Base-by-base conservation (phyloP, 2,113 vertebrate species). In the Lethenteron reissneri region DNA sequence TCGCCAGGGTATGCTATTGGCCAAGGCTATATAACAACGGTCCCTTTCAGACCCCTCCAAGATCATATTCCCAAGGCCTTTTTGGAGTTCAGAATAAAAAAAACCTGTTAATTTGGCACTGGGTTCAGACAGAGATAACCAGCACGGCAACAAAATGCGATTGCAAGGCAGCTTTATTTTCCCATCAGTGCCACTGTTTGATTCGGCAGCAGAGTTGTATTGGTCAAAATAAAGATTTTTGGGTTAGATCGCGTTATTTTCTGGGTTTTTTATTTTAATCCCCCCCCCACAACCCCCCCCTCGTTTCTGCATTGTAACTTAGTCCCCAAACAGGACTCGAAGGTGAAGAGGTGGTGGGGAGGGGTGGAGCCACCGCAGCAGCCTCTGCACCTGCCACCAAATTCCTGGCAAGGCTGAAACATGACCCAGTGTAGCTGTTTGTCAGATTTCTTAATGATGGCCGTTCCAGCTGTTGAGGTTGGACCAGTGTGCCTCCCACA, bases 361-460 rank as follows among this genome's bases (percentile, higher is more conserved):
- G 41, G 41, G 41, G 41, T 41, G 41, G 41, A 5, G 41, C 41
- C 41, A 41, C 41, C n/a, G 64, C 64, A 17, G n/a, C 64, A 68
- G 8, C 64, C 64, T 17, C 64, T 68, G 64, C 64, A 68, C 64
- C 64, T 68, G 64, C 64, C 25, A 10, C 64, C n/a, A 68, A 68
- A 68, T 68, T 68, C 25, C 64, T 11, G n/a, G 25, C 64, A 68
- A 68, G 64, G 8, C n/a, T 25, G 64, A 68, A 68, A 68, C 25
- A n/a, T 68, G 64, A 68, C n/a, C 64, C 25, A 25, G 64, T 25
- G 25, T 11, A 25, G 64, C 25, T 25, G 10, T 68, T 68, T 68
- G 64, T 68, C 64, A 25, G n/a, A 68, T 68, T 68, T 68, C 64
- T 68, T 68, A 25, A 68, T 17, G 64, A 68, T 68, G 64, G 64